phyloP scores from a whole-genome alignment of 2,888 invertebrate genomes.

The Hydraecia micacea region DNA sequence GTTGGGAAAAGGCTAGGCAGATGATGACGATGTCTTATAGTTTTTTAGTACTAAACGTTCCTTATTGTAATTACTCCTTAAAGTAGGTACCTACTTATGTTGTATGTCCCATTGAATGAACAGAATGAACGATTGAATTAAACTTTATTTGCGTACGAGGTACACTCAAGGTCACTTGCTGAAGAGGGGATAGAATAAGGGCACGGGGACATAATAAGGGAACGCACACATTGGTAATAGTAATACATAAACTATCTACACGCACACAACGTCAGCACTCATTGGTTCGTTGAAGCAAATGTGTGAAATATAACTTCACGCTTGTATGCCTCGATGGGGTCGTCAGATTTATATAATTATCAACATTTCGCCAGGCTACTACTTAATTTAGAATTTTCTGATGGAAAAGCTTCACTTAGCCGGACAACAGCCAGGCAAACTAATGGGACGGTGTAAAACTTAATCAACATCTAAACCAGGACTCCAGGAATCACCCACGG shows the following conservation, averaged over 20 bases:
- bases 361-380: not conserved
- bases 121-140: constrained; percentile 3
- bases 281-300: not conserved
- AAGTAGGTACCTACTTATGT: not conserved
- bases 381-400: not conserved
- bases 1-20: too few species aligned
- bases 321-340: not conserved
- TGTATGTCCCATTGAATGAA: constrained; percentile 11
- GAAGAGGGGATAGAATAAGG: constrained; percentile 40
- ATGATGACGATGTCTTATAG: too few species aligned
- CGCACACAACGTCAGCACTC: not conserved
- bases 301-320: not conserved
- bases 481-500: not conserved
- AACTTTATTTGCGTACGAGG: constrained; percentile 15
- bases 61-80: not conserved
- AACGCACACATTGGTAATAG: constrained; percentile 24
- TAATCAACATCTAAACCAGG: not conserved
- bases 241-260: not conserved
- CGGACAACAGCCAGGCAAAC: too few species aligned
- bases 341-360: not conserved
- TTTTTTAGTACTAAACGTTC: not conserved
- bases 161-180: constrained; percentile 41
- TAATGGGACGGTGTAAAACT: not conserved
- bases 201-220: constrained; percentile 27
- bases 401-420: not conserved